phyloP scores from a whole-genome alignment of 2,797 vertebrate genomes.

The Xerus rutilus region DNA sequence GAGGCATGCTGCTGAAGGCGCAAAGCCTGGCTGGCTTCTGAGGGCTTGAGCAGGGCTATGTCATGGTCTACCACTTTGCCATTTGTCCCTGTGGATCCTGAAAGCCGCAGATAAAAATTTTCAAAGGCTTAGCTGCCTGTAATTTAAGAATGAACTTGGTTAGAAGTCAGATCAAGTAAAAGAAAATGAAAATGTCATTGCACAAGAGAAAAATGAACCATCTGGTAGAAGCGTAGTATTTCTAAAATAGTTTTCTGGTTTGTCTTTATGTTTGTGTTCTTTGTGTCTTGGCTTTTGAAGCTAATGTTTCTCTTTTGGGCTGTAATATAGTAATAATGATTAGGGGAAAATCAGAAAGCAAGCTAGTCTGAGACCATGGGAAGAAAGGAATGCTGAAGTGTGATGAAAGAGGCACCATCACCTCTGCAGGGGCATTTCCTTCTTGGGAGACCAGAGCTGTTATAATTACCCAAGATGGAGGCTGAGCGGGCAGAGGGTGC shows the following conservation, averaged over 20 bases:
- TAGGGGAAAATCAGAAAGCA: constrained; percentile 8
- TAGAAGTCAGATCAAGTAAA: constrained; percentile 76
- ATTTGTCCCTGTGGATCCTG: constrained; percentile 70
- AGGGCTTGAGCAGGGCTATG: not conserved
- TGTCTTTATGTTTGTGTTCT: constrained; percentile 35
- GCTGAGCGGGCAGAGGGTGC: not conserved
- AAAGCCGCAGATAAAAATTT: constrained; percentile 78
- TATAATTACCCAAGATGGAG: not conserved
- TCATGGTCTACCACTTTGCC: constrained; percentile 57
- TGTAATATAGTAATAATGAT: constrained; percentile 34
- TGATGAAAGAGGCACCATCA: rapidly evolving
- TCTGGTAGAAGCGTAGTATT: constrained; percentile 5
- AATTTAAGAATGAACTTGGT: constrained; percentile 77
- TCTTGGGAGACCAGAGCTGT: not conserved
- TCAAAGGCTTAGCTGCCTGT: constrained; percentile 65
- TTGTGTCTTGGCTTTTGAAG: constrained; percentile 58
- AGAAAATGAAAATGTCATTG: constrained; percentile 78
- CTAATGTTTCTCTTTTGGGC: not conserved
- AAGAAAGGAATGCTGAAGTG: not conserved
- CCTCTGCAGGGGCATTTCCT: not conserved
- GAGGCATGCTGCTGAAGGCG: not conserved
- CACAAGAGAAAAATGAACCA: constrained; percentile 66
- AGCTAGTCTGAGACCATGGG: constrained; percentile 4
- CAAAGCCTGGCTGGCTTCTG: not conserved
- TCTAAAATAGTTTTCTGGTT: constrained; percentile 41